Conservation (phyloP, 2,797 vertebrate species). For the Clarias pachynema region DNA sequence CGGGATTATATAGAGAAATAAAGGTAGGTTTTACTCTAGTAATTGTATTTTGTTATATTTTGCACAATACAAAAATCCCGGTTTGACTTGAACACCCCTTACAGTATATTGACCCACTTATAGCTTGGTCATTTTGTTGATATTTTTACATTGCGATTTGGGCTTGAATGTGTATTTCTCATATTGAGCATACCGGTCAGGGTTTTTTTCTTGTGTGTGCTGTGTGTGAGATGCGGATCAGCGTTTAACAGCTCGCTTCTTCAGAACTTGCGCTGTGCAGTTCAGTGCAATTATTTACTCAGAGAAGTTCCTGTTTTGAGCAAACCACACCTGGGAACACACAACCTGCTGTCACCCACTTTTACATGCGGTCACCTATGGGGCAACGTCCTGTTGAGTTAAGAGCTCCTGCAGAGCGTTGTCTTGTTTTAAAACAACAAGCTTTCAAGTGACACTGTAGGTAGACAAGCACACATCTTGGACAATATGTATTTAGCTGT, state of each 20-base stretch:
- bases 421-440: constrained; percentile 35
- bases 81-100: too few relatives aligned
- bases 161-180: neutral
- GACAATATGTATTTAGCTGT: constrained; percentile 30
- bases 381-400: constrained; percentile 56
- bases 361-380: constrained; percentile 49
- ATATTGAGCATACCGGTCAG: neutral
- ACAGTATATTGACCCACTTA: neutral
- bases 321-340: constrained; percentile 66
- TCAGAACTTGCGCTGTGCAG: neutral
- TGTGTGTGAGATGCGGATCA: neutral
- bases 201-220: neutral
- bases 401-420: constrained; percentile 27
- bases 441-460: constrained; percentile 20
- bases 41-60: too few relatives aligned
- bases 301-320: constrained; percentile 54
- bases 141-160: neutral
- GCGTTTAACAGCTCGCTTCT: neutral
- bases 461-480: constrained; percentile 26
- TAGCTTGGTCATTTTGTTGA: neutral
- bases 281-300: constrained; percentile 46
- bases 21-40: too few relatives aligned
- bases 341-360: constrained; percentile 49
- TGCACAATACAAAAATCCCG: too few relatives aligned
- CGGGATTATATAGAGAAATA: too few relatives aligned